Base-by-base conservation (phyloP, 2,797 vertebrate species). In the Steatocranus sp. region DNA sequence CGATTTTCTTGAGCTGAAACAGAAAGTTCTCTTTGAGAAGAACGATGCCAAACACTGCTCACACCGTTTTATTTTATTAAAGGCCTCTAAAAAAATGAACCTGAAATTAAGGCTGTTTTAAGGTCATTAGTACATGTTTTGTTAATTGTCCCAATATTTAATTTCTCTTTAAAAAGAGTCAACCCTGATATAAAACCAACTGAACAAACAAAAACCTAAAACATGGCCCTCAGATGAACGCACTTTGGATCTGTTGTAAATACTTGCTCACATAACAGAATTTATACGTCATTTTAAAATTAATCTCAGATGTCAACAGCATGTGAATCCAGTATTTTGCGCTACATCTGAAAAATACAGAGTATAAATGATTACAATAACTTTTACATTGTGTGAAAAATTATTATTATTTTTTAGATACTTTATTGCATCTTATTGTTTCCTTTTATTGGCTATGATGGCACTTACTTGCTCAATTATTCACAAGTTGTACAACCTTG, bases 1-100 rank as follows among this genome's bases (percentile, higher is more conserved):
- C 58, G 36, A 80, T 75, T 85, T 63, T 84, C 70, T 93, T 91
- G 91, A 94, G 91, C 74, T 82, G 81, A 12, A 63, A 56, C 85
- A 89, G 88, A 86, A 76, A 63, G 34, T 82, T 89, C 63, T 82
- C 30, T 81, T 85, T 85, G 73, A 87, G 79, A 78, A 84, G 25
- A 48, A 48, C 2, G 4, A 73, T 30, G 25, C 25, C 4, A 48
- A 73, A 11, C 25, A 73, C 11, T 30, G 25, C 17, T 73, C 11
- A 30, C 68, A 48, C 27, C 12, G 41, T 73, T 48, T 18, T 30
- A 30, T 48, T 73, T 30, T 46, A 73, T 30, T 30, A 48, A 8
- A 12, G 23, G 66, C 6, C 38, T 70, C 15, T 27, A 43, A 32
- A 32, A 27, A 58, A 11, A n/a, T 8, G 5, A 27, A 27, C 17